Base-by-base conservation (phyloP, 37 sponge, comb jelly and placozoan genomes). In the Corticium candelabrum region DNA sequence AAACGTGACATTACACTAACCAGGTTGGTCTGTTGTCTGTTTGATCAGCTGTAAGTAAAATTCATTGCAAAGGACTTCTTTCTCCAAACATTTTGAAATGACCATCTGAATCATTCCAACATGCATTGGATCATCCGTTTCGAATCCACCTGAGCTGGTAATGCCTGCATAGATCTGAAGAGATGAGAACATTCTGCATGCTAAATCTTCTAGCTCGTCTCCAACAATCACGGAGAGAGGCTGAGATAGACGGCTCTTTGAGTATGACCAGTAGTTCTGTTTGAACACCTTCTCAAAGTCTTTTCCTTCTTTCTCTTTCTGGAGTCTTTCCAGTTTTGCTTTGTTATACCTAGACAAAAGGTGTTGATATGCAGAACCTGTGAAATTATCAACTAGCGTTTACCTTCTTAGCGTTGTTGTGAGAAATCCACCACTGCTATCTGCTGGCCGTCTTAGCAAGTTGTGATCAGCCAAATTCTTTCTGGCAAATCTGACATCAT, bases 1-100 rank as follows among this genome's bases (percentile, higher is more conserved):
- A 35, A 77, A 39, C n/a, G n/a, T n/a, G n/a, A n/a, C n/a, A n/a
- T 36, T 29, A 0, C 0, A 3, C 73, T 41, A 30, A 87, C 91
- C 91, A 76, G 93, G 93, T 74, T 95, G 96, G 78, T 95, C 96
- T 3, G 96, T 95, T 29, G 96, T 93, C 86, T 95, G 96, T 69
- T 95, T 95, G 76, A 95, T 87, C 40, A 95, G 81, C 80, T 92
- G 96, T 32, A 95, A 77, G 41, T 89, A 95, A 80, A 95, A 90
- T 78, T 95, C 96, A 67, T 95, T 95, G 82, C 96, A 95, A 41
- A 93, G 78, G 3, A 87, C 84, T 71, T 94, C 95, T 69, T 88
- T 88, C 80, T 94, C 95, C 50, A 94, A 81, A 41, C 95, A 94
- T 76, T 94, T 94, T 40, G 90, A 84, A 0, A 90, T 84, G 3